Conservation (phyloP, 2,113 vertebrate species). For the Puntigrus tetrazona region DNA sequence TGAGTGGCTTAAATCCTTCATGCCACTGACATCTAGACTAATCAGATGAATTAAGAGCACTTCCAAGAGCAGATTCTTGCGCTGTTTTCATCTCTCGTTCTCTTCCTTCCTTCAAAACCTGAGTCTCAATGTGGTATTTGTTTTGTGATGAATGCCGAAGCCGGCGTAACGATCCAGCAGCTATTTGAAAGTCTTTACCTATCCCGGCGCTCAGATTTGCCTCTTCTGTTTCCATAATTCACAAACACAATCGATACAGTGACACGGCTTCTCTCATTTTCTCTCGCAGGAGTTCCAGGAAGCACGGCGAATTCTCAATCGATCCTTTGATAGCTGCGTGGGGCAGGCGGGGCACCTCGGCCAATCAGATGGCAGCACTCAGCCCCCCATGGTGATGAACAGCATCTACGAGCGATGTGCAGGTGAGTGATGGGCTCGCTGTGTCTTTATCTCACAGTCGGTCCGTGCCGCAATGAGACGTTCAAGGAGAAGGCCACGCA, state of each 20-base stretch:
- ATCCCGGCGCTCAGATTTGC: constrained; percentile 12
- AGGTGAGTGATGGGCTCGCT: constrained; percentile 44
- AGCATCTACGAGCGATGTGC: constrained; percentile 58
- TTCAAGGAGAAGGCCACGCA: constrained; percentile 42
- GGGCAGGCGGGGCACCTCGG: constrained; percentile 56
- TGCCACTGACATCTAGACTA: constrained; percentile 33
- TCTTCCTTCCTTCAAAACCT: neutral
- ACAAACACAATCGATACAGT: constrained; percentile 25
- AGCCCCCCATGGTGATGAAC: constrained; percentile 60
- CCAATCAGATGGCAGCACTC: constrained; percentile 54
- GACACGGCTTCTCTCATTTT: neutral
- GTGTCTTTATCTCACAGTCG: constrained; percentile 16
- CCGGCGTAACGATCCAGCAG: neutral
- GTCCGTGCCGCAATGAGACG: constrained; percentile 1
- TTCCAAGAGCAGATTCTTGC: constrained; percentile 15
- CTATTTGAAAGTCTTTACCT: constrained; percentile 40
- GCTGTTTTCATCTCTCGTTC: constrained; percentile 1
- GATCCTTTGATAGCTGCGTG: constrained; percentile 72
- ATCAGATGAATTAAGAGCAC: constrained; percentile 42
- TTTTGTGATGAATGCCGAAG: constrained; percentile 23
- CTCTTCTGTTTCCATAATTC: constrained; percentile 27
- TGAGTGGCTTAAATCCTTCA: constrained; percentile 35
- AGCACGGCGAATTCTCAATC: constrained; percentile 61
- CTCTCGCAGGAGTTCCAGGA: constrained; percentile 66
- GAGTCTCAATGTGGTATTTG: constrained; percentile 25